Base-by-base conservation (phyloP, 2,888 invertebrate genomes). In the Calameuta filiformis region DNA sequence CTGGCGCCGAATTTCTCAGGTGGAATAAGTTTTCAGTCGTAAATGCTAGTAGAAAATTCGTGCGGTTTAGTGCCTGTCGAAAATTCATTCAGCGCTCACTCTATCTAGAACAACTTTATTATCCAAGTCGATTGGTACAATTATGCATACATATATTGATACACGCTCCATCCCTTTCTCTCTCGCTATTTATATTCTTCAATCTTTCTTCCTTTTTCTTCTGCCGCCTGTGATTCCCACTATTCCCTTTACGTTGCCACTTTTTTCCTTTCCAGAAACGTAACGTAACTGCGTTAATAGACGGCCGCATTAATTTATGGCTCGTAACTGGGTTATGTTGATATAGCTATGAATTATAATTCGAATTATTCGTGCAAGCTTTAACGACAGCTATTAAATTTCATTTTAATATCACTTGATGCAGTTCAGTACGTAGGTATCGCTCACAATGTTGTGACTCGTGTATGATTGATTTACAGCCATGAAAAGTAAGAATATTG, bases 281-380 rank as follows among this genome's bases (percentile, higher is more conserved):
- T 82, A 80, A 81, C 78, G 69, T 82, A 79, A 81, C 78, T 79
- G 75, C 80, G 79, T 85, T 85, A 87, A 86, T 85, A 84, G 83
- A 83, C 83, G 81, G 78, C 80, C 80, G 78, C 73, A 80, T 76
- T 85, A 87, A 87, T 88, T 87, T 87, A 85, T 84, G 81, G 83
- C 79, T 83, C 78, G 77, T 75, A 79, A 79, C 78, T 68, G 71
- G 69, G 69, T 71, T 69, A 75, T 69, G 81, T 40, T 84, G 86
- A 85, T 85, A 85, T 86, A 82, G 83, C 77, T 84, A 83, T 88
- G 86, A 88, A 87, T 88, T 86, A 87, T 87, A 85, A 84, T 86
- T 85, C 83, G 82, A 87, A 88, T 88, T 87, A 87, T 79, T 75
- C 12, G 73, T 35, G 56, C 4, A 40, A 37, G 33, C 35, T 40